Conservation (phyloP, 2,888 invertebrate genomes). For the Zelleria hepariella region DNA sequence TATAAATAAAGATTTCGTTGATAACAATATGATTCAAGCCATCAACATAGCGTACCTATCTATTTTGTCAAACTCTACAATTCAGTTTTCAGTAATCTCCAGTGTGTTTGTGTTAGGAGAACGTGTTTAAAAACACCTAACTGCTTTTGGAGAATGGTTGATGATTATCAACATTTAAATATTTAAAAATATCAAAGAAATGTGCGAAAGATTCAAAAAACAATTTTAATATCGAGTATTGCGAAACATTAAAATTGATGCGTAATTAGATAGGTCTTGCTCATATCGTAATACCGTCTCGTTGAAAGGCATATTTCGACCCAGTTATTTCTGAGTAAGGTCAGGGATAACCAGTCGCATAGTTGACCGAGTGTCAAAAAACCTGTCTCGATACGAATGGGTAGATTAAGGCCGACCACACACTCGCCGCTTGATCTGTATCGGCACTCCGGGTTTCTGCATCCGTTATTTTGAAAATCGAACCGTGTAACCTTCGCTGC, state of each 20-base stretch:
- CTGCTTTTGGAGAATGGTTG: too few relatives aligned
- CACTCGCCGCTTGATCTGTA: neutral
- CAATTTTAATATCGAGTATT: too few relatives aligned
- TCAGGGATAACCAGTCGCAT: conserved; percentile 5
- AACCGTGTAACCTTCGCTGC: neutral
- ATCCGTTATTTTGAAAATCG: neutral
- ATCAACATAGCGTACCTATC: too few relatives aligned
- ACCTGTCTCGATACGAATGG: neutral
- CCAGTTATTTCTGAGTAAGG: conserved; percentile 1
- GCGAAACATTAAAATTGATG: neutral
- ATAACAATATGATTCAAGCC: too few relatives aligned
- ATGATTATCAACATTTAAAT: too few relatives aligned
- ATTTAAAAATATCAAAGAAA: too few relatives aligned
- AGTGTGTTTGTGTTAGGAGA: too few relatives aligned
- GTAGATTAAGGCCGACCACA: neutral
- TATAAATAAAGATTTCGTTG: too few relatives aligned
- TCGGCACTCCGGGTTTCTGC: neutral
- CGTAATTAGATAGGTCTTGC: neutral
- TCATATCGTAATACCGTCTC: neutral
- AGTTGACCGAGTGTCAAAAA: conserved; percentile 1
- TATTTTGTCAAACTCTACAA: too few relatives aligned
- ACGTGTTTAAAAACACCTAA: too few relatives aligned
- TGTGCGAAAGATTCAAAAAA: too few relatives aligned
- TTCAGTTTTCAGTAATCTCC: too few relatives aligned
- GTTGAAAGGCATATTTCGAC: conserved; percentile 3